Percentiles rank a stretch among this genome's conserved stretches.
Evolutionary conservation across 1,140 invertebrate species (phyloP).

Genomic region (Solenopsis fugax): DNA sequence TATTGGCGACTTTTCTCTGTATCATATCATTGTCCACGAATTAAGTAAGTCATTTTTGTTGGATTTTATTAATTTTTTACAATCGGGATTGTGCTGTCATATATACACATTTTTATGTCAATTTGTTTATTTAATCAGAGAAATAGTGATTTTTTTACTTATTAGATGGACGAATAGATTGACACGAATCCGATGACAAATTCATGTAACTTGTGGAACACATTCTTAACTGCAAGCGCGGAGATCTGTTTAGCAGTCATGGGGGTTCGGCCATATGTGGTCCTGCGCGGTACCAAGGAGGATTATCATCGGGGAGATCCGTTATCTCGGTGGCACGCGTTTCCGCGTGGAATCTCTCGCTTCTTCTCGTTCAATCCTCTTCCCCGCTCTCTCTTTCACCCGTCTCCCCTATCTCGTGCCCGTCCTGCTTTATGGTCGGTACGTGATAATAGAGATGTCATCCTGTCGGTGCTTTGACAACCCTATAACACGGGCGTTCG

Average conservation of each 20-base stretch:
- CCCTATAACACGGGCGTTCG: conserved; percentile 81
- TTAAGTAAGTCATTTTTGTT: neutral
- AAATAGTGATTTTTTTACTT: neutral
- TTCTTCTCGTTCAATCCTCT: conserved; percentile 64
- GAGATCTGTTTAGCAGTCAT: conserved; percentile 77
- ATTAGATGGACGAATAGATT: neutral
- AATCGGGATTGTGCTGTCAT: neutral
- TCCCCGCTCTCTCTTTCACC: neutral
- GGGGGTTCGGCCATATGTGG: conserved; percentile 79
- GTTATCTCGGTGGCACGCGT: conserved; percentile 85
- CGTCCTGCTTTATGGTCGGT: conserved; percentile 66
- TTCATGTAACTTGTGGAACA: conserved; percentile 14
- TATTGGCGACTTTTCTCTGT: too few relatives aligned
- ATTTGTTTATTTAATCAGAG: neutral
- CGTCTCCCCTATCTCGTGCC: conserved; percentile 49
- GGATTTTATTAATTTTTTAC: neutral
- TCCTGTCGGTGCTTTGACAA: conserved; percentile 85
- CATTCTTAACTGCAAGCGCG: conserved; percentile 31
- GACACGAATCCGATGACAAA: conserved; percentile 40
- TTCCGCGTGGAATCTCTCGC: conserved; percentile 70
- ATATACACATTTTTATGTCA: neutral
- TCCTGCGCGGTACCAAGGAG: conserved; percentile 76
- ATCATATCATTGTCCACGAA: neutral
- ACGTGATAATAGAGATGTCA: conserved; percentile 87
- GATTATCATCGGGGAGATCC: conserved; percentile 85